Evolutionary conservation across 2,113 vertebrate species (phyloP), one percentile per base, ranked within the genome.

Genomic region (Anseranas semipalmata): DNA sequence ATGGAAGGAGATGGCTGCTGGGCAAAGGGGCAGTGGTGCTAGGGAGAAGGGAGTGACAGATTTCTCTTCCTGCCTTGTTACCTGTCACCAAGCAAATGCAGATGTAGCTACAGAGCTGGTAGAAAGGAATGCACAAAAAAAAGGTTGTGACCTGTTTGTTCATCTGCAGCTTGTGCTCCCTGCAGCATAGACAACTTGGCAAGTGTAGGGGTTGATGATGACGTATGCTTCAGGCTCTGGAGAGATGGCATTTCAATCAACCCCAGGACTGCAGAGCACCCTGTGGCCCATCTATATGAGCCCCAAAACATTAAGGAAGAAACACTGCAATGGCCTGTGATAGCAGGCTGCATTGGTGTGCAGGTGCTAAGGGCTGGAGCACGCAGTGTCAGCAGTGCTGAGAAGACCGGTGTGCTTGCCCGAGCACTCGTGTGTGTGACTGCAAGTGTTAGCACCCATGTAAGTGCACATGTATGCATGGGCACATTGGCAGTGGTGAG

Each of bases 321-420:
- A 24, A 8, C 15, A 6, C 0, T 1, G 48, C 2, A 7, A 6
- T 0, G 4, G 21, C 18, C 4, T 0, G 2, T 30, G 65, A 2
- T 5, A 8, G 41, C 4, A 33, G 41, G 35, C 20, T 3, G 7
- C 14, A 28, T 5, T 41, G 55, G 56, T 4, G 32, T 7, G 84
- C 0, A 5, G 45, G 50, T 21, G 35, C 45, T 2, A 4, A 12
- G 45, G 45, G 75, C 48, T 43, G 58, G 53, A 53, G 22, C 67
- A 33, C 0, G 0, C 6, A 50, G 2, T 22, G 41, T 2, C 35
- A 25, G 45, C 45, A 43, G 43, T 4, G 1, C 43, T 7, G 15
- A 39, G 41, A 89, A 13, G 67, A 53, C 39, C 20, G 2, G 20
- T 0, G 4, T 22, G 28, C 25, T 63, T 10, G 20, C 9, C 43